Conservation (phyloP, 35 echinoderm and acorn worm genomes). For the Hemicentrotus pulcherrimus region DNA sequence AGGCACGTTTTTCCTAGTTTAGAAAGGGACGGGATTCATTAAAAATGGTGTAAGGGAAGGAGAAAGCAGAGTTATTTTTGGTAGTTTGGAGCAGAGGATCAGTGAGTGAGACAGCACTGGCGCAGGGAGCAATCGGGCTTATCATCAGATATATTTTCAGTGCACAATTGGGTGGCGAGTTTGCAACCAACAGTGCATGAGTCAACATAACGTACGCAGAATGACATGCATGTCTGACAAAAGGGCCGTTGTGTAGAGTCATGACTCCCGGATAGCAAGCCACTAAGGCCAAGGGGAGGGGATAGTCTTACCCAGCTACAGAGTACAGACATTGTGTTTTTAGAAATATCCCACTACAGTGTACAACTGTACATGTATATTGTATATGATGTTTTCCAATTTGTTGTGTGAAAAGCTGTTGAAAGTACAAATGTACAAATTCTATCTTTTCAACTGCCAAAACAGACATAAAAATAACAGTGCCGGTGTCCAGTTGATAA, state of each 20-base stretch:
- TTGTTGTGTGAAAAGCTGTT: too few relatives aligned
- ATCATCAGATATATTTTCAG: not conserved
- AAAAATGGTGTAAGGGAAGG: not conserved
- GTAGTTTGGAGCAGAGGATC: not conserved
- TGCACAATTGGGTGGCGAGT: not conserved
- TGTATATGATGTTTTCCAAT: too few relatives aligned
- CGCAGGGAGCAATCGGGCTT: not conserved
- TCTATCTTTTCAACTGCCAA: too few relatives aligned
- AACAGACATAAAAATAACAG: too few relatives aligned
- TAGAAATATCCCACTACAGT: not conserved
- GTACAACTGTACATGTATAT: too few relatives aligned
- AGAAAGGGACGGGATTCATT: not conserved
- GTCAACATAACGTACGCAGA: not conserved
- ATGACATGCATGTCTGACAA: conserved; percentile 9
- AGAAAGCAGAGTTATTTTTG: not conserved
- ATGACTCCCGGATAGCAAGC: not conserved
- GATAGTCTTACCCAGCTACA: not conserved
- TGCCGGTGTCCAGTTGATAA: too few relatives aligned
- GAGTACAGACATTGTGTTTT: not conserved
- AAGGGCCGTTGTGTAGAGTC: not conserved
- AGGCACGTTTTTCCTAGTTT: not conserved
- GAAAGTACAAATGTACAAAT: too few relatives aligned
- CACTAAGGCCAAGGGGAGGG: not conserved
- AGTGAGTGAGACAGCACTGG: not conserved
- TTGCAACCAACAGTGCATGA: not conserved